Percentiles rank a stretch among this genome's conserved stretches.
Evolutionary conservation across 2,113 vertebrate species (phyloP).

Genomic region (Ptychochromis oligacanthus): DNA sequence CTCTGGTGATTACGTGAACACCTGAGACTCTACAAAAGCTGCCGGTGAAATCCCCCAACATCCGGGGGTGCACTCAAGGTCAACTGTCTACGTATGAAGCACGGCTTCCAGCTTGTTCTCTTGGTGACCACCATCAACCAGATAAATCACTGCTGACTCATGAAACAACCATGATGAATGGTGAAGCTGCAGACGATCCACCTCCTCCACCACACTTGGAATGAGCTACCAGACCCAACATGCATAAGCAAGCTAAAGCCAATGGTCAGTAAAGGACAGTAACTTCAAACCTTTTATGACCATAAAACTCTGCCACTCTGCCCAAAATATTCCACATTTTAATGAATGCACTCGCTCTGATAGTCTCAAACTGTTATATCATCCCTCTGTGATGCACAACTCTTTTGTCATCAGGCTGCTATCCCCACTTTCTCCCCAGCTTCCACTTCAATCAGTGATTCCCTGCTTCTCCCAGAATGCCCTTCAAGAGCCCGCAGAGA

Average conservation of each 20-base stretch:
- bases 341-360: not conserved
- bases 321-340: not conserved
- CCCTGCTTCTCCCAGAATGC: slow-evolving; percentile 60
- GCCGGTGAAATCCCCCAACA: not conserved
- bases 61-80: slow-evolving; percentile 11
- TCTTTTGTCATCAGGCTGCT: slow-evolving; percentile 36
- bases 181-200: slow-evolving; percentile 20
- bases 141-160: slow-evolving; percentile 66
- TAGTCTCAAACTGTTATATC: slow-evolving; percentile 20
- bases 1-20: slow-evolving; percentile 10
- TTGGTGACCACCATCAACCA: slow-evolving; percentile 25
- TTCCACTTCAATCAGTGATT: slow-evolving; percentile 41
- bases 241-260: not conserved
- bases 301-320: not conserved
- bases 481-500: slow-evolving; percentile 50
- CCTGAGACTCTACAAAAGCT: slow-evolving; percentile 1
- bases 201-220: slow-evolving; percentile 28
- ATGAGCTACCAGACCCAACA: not conserved
- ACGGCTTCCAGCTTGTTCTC: slow-evolving; percentile 1
- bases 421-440: slow-evolving; percentile 19
- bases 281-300: not conserved
- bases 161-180: slow-evolving; percentile 32
- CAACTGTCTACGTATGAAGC: not conserved
- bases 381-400: slow-evolving; percentile 24
- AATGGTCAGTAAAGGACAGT: not conserved